A percentile compares a stretch with the other conserved stretches of the same genome.
These are phyloP conservation scores for Atherix ibis DNA, from an alignment of 2,888 invertebrate genomes.

Conservation along the genomic window DNA sequence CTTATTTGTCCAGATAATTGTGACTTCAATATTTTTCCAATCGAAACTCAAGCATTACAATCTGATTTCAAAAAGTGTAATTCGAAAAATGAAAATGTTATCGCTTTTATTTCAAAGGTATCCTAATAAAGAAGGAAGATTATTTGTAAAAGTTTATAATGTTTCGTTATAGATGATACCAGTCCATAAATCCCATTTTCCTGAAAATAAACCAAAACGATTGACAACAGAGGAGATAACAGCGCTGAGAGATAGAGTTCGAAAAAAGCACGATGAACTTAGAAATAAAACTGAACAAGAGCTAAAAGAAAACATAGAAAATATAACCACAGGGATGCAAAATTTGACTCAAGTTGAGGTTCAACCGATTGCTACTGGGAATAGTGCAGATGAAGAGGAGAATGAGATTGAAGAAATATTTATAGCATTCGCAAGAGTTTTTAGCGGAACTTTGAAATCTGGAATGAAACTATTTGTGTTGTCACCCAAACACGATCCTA, in stretches of 20 bases:
- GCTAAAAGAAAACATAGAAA: conserved; percentile 15
- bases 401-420: conserved; percentile 40
- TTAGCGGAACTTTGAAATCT: conserved; percentile 65
- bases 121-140: no score
- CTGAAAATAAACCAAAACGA: conserved; percentile 64
- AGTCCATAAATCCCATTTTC: conserved; percentile 54
- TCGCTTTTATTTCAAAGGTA: conserved; percentile 32
- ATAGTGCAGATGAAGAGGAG: conserved; percentile 6
- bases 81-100: conserved; percentile 46
- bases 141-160: neutral
- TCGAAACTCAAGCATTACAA: conserved; percentile 53
- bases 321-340: conserved; percentile 14
- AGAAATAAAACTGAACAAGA: conserved; percentile 9
- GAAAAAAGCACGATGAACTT: conserved; percentile 45
- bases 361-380: neutral
- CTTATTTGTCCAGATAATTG: conserved; percentile 59
- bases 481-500: conserved; percentile 78
- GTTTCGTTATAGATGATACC: conserved; percentile 84
- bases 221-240: conserved; percentile 58
- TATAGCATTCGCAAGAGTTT: conserved; percentile 84
- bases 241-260: conserved; percentile 49
- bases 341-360: conserved; percentile 1
- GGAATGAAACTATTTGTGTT: conserved; percentile 71
- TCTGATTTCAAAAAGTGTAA: conserved; percentile 53
- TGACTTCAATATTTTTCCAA: conserved; percentile 49